Base-by-base conservation (phyloP, 2,113 vertebrate species). In the Syngnathoides biaculeatus region DNA sequence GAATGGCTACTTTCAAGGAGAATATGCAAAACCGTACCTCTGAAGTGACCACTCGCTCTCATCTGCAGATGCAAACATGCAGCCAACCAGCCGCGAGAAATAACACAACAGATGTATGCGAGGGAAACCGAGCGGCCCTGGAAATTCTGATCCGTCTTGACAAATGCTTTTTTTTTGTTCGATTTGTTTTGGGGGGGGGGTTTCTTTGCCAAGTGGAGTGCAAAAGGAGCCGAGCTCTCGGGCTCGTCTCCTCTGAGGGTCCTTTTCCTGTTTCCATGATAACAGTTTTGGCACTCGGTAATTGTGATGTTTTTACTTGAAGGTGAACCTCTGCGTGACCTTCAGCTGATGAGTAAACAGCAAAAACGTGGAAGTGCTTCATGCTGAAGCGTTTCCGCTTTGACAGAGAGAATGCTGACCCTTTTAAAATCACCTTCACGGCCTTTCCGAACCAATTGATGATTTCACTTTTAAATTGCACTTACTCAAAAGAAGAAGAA, bases 11-110 rank as follows among this genome's bases (percentile, higher is more conserved):
- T 72, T 66, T 67, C n/a, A 75, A 72, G 73, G 65, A 69, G 56
- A 73, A 81, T 69, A 80, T 86, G 85, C 83, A 80, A 75, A 68
- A 76, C 72, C 67, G 35, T 75, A 30, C 84, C 87, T 90, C 84
- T 91, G 87, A 89, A 80, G 72, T 80, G 75, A 83, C 65, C 83
- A 80, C 50, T 77, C 57, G 78, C 82, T 89, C 84, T 89, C 77
- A 85, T 89, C 76, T 82, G 69, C 57, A 76, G 68, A 84, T 67
- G 72, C 70, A 85, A 66, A 63, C 71, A 75, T 53, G 42, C 69
- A 58, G 60, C 24, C 73, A 79, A 69, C 59, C 50, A 79, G 71
- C 59, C 58, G 59, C 52, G 70, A 65, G 48, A 80, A 81, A 66
- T 73, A 65, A 65, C 48, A 79, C 56, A 65, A 20, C 43, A 27